Conservation (phyloP, 2,113 vertebrate genomes). For the Pseudois nayaur region DNA sequence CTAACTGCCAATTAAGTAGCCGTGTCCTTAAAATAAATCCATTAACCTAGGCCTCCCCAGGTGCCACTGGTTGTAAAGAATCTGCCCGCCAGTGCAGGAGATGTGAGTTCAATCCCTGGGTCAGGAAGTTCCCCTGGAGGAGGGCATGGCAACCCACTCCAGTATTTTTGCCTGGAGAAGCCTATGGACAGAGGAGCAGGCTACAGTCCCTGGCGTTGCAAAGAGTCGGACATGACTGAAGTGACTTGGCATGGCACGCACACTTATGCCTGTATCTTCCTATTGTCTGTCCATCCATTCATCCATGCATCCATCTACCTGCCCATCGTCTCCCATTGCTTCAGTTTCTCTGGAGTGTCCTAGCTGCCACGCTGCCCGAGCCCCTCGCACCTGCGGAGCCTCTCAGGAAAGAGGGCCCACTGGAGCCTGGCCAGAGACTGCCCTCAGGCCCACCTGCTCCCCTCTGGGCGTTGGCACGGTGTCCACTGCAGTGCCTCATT, state of each 20-base stretch:
- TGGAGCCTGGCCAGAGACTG: neutral
- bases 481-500: neutral
- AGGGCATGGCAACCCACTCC: neutral
- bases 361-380: neutral
- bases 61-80: neutral
- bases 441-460: neutral
- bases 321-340: neutral
- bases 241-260: neutral
- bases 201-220: neutral
- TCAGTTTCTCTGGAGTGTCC: neutral
- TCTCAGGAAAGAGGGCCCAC: neutral
- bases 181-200: neutral
- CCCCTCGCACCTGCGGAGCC: fast-evolving
- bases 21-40: neutral
- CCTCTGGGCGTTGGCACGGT: fast-evolving
- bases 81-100: neutral
- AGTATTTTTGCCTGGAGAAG: neutral
- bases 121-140: neutral
- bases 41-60: neutral
- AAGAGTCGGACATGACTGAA: neutral
- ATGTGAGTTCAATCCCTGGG: neutral
- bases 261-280: neutral
- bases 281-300: neutral
- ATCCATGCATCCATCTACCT: neutral
- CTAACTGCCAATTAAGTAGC: neutral